A percentile compares a stretch with the other conserved stretches of the same genome.
phyloP scores from a whole-genome alignment of 2,797 vertebrate genomes.

The Myotis myotis region DNA sequence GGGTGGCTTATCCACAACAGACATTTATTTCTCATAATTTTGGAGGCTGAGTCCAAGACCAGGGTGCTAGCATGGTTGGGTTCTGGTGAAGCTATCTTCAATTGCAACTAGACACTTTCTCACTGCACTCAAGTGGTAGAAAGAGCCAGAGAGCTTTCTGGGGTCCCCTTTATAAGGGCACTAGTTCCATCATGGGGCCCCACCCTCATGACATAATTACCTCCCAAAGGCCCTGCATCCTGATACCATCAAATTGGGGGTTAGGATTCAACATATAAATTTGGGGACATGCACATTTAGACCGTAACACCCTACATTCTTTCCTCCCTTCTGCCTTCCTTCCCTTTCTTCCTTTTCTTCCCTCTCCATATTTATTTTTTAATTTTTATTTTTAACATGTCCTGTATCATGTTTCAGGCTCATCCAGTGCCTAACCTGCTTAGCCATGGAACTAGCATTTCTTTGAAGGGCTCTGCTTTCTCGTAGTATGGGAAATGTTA shows the following conservation, averaged over 20 bases:
- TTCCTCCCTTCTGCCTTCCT: too few relatives aligned
- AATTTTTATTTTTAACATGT: neutral
- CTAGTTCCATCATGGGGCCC: neutral
- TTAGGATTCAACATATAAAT: neutral
- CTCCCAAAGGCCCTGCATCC: neutral
- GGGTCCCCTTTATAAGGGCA: neutral
- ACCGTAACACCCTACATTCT: neutral
- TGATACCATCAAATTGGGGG: neutral
- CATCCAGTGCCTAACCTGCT: neutral
- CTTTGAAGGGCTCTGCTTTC: neutral
- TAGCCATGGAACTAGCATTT: neutral
- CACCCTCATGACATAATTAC: too few relatives aligned
- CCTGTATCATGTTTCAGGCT: neutral
- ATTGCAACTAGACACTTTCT: neutral
- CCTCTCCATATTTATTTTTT: neutral
- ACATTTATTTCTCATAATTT: neutral
- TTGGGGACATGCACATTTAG: neutral
- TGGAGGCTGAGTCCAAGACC: neutral
- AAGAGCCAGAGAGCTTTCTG: neutral
- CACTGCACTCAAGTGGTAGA: neutral
- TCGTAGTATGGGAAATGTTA: neutral
- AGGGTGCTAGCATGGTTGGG: neutral
- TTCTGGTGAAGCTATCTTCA: neutral
- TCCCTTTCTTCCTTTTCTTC: neutral
- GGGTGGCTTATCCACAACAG: neutral